Conservation (phyloP, 2,113 vertebrate species). For the Xiphophorus maculatus region DNA sequence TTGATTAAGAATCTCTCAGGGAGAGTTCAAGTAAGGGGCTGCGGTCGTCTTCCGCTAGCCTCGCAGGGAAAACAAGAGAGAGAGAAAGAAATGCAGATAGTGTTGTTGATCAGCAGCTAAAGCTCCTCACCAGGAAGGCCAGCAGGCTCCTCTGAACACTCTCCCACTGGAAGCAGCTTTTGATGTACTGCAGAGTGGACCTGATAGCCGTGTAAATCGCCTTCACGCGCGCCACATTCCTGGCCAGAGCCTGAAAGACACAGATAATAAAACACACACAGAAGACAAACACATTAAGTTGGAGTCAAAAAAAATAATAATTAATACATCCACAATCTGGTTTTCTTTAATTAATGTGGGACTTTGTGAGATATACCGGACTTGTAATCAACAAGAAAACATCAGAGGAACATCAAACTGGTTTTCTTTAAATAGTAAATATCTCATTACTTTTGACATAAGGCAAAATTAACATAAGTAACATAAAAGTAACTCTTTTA, state of each 20-base stretch:
- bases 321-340: not conserved
- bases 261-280: conserved; percentile 19
- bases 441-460: no score
- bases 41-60: conserved; percentile 48
- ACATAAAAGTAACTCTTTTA: no score
- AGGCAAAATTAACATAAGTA: no score
- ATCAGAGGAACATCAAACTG: conserved; percentile 1
- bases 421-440: conserved; percentile 15
- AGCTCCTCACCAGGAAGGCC: conserved; percentile 89
- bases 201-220: conserved; percentile 87
- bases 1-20: conserved; percentile 62
- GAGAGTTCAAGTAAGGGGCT: conserved; percentile 64
- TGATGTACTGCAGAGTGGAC: conserved; percentile 89
- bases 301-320: not conserved
- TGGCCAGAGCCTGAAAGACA: conserved; percentile 86
- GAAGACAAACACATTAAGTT: not conserved
- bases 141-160: conserved; percentile 86
- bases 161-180: conserved; percentile 98
- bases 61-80: conserved; percentile 44
- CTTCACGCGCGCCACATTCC: conserved; percentile 91
- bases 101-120: conserved; percentile 55
- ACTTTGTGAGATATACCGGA: not conserved
- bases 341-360: not conserved
- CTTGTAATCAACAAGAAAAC: not conserved
- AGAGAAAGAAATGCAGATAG: conserved; percentile 49